A percentile compares a stretch with the other conserved stretches of the same genome.
Conservation (phyloP, 2,797 vertebrate genomes). For the Glyptemys insculpta region DNA sequence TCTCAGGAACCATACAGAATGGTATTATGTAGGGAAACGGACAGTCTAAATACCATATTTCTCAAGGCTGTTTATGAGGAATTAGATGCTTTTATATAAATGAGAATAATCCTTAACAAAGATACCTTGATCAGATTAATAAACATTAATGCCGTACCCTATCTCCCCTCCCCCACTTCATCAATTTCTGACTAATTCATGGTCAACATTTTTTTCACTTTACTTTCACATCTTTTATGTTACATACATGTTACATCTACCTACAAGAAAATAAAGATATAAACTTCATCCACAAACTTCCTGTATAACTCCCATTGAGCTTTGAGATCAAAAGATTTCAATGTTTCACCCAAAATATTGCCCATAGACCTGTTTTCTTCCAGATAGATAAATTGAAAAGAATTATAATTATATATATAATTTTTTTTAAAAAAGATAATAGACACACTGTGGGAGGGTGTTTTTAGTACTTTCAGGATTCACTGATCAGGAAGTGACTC, state of each 20-base stretch:
- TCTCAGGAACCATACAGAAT: accelerated
- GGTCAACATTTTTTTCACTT: neutral
- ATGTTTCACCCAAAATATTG: accelerated
- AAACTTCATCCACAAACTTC: neutral
- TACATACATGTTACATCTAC: neutral
- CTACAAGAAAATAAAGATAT: neutral
- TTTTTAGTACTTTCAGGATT: neutral
- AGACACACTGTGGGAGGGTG: accelerated
- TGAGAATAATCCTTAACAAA: constrained; percentile 21
- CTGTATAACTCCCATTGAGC: neutral
- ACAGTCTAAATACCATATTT: neutral
- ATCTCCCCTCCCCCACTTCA: neutral
- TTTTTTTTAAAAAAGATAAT: accelerated
- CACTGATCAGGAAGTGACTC: neutral
- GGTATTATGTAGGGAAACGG: neutral
- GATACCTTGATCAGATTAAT: neutral
- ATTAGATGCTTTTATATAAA: neutral
- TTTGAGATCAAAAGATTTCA: neutral
- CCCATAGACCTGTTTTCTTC: neutral
- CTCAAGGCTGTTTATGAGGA: neutral
- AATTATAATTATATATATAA: accelerated
- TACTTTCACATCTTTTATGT: neutral
- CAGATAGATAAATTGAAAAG: neutral
- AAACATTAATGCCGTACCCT: neutral
- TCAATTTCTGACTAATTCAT: constrained; percentile 23